phyloP scores from a whole-genome alignment of 1,140 invertebrate genomes.

The Drosophila elegans region DNA sequence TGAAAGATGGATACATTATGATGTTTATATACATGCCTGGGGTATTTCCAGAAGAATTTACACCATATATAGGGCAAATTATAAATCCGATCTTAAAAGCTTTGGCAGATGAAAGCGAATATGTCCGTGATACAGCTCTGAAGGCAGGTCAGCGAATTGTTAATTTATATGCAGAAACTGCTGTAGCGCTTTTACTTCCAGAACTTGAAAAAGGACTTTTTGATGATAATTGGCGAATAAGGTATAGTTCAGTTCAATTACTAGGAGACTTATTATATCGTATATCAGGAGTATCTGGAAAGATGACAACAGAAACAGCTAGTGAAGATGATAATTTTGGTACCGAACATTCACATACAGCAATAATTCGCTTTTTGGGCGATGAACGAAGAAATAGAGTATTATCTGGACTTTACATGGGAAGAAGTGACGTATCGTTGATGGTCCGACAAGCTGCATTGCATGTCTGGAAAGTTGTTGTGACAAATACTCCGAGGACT shows the following conservation, averaged over 20 bases:
- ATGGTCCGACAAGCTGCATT: constrained; percentile 98
- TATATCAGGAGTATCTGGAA: constrained; percentile 98
- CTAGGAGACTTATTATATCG: constrained; percentile 98
- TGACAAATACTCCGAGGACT: constrained; percentile 98
- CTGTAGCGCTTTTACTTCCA: constrained; percentile 96
- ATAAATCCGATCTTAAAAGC: constrained; percentile 99
- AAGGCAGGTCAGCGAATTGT: constrained; percentile 99
- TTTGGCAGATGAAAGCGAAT: constrained; percentile 99
- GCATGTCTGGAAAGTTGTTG: constrained; percentile 99
- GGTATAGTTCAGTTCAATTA: constrained; percentile 98
- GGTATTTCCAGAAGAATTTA: constrained; percentile 97
- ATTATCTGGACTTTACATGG: constrained; percentile 98
- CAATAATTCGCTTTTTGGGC: constrained; percentile 95
- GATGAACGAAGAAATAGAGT: constrained; percentile 96
- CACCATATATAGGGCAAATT: constrained; percentile 98
- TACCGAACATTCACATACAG: constrained; percentile 97
- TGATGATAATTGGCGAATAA: constrained; percentile 99
- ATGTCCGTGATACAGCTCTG: constrained; percentile 98
- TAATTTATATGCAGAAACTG: constrained; percentile 97
- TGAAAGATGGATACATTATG: constrained; percentile 99
- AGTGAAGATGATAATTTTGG: constrained; percentile 99
- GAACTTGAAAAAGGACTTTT: constrained; percentile 97
- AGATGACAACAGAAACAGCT: constrained; percentile 99
- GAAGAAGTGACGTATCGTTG: constrained; percentile 97
- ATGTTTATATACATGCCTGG: constrained; percentile 99